phyloP scores from a whole-genome alignment of 2,797 vertebrate genomes.

The Naso thynnoides region DNA sequence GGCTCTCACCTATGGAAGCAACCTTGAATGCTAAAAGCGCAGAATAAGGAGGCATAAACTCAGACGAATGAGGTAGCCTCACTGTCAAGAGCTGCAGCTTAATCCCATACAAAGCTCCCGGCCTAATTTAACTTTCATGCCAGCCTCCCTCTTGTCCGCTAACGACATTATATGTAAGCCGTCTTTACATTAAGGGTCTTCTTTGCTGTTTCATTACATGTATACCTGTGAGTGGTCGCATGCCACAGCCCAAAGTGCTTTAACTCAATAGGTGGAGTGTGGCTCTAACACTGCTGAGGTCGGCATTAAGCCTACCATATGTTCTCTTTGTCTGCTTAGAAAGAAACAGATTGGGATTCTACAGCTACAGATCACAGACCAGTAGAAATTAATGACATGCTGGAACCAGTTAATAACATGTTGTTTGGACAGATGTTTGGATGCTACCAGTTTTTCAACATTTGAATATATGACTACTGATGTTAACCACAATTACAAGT shows the following conservation, averaged over 20 bases:
- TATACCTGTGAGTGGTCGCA: conserved; percentile 10
- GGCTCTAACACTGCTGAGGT: conserved; percentile 8
- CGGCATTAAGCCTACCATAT: not conserved
- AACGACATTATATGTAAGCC: conserved; percentile 19
- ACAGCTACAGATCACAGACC: conserved; percentile 15
- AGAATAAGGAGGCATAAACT: conserved; percentile 52
- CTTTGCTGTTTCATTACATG: conserved; percentile 42
- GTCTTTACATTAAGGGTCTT: conserved; percentile 25
- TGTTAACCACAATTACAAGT: not conserved
- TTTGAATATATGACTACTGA: not conserved
- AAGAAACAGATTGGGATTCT: conserved; percentile 10
- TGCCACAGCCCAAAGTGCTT: conserved; percentile 24
- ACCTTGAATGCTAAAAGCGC: conserved; percentile 66
- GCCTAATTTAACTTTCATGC: conserved; percentile 34
- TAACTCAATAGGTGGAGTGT: conserved; percentile 15
- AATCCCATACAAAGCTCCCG: conserved; percentile 56
- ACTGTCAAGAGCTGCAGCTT: conserved; percentile 55
- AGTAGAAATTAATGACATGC: not conserved
- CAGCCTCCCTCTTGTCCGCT: conserved; percentile 12
- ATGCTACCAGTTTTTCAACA: not conserved
- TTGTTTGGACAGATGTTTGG: conserved; percentile 9
- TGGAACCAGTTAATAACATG: not conserved
- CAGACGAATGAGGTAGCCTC: conserved; percentile 51
- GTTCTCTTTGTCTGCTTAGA: conserved; percentile 32
- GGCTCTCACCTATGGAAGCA: conserved; percentile 63